A percentile compares a stretch with the other conserved stretches of the same genome.
Conservation (phyloP, 2,113 vertebrate genomes). For the Leptocoma aspasia region DNA sequence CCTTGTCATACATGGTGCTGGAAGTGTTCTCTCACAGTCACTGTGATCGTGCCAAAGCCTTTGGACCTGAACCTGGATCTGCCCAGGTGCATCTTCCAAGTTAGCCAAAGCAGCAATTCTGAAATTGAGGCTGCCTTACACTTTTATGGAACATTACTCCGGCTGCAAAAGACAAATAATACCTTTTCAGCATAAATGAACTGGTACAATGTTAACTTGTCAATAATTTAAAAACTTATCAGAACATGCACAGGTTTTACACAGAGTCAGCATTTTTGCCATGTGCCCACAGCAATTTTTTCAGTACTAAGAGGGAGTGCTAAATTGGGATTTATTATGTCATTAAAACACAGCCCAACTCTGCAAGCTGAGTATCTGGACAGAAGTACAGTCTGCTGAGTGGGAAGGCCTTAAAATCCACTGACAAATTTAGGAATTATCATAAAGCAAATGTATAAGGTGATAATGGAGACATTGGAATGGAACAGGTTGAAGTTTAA, state of each 20-base stretch:
- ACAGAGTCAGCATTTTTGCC: background rate
- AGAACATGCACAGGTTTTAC: background rate
- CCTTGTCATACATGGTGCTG: background rate
- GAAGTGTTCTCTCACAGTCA: background rate
- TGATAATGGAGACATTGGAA: background rate
- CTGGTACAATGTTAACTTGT: background rate
- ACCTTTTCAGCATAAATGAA: background rate
- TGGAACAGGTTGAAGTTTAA: background rate
- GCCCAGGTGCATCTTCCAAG: background rate
- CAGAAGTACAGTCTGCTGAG: background rate
- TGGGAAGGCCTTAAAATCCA: background rate
- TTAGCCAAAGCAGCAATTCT: background rate
- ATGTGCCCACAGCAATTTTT: background rate
- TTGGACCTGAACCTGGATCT: background rate
- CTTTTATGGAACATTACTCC: background rate
- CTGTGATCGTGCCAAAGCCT: background rate
- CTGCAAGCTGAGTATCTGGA: background rate
- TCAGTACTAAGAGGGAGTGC: background rate
- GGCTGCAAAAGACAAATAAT: background rate
- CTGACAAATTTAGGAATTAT: background rate
- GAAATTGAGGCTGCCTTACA: background rate
- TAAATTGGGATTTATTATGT: background rate
- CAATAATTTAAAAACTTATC: background rate
- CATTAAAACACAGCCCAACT: background rate
- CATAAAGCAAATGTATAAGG: background rate